Percentiles rank a stretch among this genome's conserved stretches.
phyloP scores from a whole-genome alignment of 2,888 invertebrate species.

The Camptogramma bilineatum region DNA sequence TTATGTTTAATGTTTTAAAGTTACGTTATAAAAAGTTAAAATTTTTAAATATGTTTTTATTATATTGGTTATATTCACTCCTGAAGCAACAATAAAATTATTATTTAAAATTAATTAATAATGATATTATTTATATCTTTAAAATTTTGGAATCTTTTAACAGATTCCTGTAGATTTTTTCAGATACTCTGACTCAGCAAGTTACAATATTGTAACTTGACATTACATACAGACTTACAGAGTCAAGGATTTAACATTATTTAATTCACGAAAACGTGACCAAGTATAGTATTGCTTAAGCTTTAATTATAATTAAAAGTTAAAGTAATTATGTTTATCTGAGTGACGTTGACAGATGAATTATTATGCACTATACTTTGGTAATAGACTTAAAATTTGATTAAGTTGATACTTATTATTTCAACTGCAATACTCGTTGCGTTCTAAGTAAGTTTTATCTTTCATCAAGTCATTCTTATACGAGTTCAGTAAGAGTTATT shows the following conservation, averaged over 20 bases:
- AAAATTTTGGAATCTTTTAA: too few relatives aligned
- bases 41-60: too few relatives aligned
- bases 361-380: constrained; percentile 1
- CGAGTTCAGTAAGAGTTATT: too few relatives aligned
- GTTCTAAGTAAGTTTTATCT: background rate
- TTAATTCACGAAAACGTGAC: constrained; percentile 27
- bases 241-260: constrained; percentile 20
- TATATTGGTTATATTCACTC: too few relatives aligned
- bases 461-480: too few relatives aligned
- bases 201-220: constrained; percentile 14
- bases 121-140: too few relatives aligned
- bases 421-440: background rate
- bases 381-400: background rate
- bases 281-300: constrained; percentile 4
- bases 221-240: constrained; percentile 14
- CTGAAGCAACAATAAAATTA: too few relatives aligned
- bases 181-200: too few relatives aligned
- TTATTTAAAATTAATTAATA: too few relatives aligned
- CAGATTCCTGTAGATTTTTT: too few relatives aligned
- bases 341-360: constrained; percentile 21
- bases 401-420: background rate
- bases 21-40: background rate
- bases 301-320: constrained; percentile 13
- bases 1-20: background rate
- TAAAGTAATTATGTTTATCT: constrained; percentile 15